These are phyloP conservation scores for Varanus salvator DNA, from an alignment of 2,113 vertebrate species.

Conservation along the genomic window DNA sequence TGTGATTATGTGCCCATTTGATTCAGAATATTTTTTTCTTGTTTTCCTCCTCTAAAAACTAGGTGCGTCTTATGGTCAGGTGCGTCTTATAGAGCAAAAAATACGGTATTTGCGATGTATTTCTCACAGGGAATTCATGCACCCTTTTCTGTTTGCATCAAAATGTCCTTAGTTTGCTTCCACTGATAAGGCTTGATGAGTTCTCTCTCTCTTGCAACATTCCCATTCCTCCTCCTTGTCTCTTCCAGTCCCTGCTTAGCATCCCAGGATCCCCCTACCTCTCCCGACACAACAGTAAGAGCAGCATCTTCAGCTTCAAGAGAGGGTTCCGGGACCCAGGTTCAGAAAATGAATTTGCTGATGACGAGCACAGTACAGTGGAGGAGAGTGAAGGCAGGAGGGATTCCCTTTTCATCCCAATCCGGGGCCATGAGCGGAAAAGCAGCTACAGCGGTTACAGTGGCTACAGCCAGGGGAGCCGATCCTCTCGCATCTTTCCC, in stretches of 20 bases:
- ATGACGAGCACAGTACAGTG: slow-evolving; percentile 97
- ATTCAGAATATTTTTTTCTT: too few species aligned
- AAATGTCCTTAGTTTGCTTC: not conserved
- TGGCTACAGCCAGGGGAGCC: slow-evolving; percentile 93
- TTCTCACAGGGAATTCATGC: not conserved
- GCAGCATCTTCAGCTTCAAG: slow-evolving; percentile 98
- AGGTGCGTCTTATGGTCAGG: too few species aligned
- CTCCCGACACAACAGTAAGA: slow-evolving; percentile 97
- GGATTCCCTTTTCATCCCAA: slow-evolving; percentile 95
- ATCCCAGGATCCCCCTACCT: slow-evolving; percentile 97
- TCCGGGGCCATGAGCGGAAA: slow-evolving; percentile 85
- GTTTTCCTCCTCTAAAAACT: too few species aligned
- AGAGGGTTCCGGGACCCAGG: slow-evolving; percentile 88
- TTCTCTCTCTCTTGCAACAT: not conserved
- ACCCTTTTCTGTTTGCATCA: not conserved
- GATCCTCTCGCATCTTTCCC: slow-evolving; percentile 93
- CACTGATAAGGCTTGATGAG: accelerated
- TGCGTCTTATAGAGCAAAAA: too few species aligned
- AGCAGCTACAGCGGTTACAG: slow-evolving; percentile 92
- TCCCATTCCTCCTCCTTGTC: not conserved
- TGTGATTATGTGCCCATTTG: too few species aligned
- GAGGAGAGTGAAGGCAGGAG: slow-evolving; percentile 95
- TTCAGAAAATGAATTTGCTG: slow-evolving; percentile 96
- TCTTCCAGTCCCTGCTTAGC: slow-evolving; percentile 91
- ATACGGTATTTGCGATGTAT: not conserved